phyloP scores from a whole-genome alignment of 2,797 vertebrate genomes.

The Aldrovandia affinis region DNA sequence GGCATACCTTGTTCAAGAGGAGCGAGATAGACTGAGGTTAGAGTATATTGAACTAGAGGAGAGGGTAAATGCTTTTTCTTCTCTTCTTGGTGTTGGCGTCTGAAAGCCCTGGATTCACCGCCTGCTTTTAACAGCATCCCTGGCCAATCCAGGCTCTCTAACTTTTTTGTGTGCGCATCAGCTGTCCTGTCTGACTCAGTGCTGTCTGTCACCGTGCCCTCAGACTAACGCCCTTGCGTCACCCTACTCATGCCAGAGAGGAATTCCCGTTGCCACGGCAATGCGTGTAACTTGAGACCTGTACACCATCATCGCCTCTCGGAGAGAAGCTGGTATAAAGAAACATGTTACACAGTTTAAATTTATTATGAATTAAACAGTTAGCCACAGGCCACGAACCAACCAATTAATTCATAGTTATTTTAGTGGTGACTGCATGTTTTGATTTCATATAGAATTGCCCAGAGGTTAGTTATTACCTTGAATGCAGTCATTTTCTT shows the following conservation, averaged over 20 bases:
- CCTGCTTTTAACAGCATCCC: constrained; percentile 70
- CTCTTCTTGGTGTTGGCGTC: constrained; percentile 56
- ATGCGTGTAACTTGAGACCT: constrained; percentile 12
- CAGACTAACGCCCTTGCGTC: constrained; percentile 51
- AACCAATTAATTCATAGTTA: neutral
- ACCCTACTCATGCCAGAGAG: constrained; percentile 51
- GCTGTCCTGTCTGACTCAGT: constrained; percentile 54
- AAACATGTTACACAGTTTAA: neutral
- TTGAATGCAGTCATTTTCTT: neutral
- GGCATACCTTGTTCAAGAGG: constrained; percentile 81
- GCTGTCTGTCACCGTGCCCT: constrained; percentile 47
- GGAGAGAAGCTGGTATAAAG: neutral
- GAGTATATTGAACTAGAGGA: constrained; percentile 87
- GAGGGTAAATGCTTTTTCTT: constrained; percentile 80
- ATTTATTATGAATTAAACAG: neutral
- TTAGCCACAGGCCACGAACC: neutral
- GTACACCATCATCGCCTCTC: neutral
- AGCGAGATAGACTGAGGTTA: constrained; percentile 88
- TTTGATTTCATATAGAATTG: neutral
- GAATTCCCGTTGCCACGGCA: constrained; percentile 50
- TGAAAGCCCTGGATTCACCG: constrained; percentile 61
- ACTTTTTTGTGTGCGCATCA: constrained; percentile 50
- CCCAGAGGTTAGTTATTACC: neutral
- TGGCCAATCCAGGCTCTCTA: constrained; percentile 55
- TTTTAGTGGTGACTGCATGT: neutral